Conservation (phyloP, 1,140 invertebrate genomes). For the Trissolcus basalis region DNA sequence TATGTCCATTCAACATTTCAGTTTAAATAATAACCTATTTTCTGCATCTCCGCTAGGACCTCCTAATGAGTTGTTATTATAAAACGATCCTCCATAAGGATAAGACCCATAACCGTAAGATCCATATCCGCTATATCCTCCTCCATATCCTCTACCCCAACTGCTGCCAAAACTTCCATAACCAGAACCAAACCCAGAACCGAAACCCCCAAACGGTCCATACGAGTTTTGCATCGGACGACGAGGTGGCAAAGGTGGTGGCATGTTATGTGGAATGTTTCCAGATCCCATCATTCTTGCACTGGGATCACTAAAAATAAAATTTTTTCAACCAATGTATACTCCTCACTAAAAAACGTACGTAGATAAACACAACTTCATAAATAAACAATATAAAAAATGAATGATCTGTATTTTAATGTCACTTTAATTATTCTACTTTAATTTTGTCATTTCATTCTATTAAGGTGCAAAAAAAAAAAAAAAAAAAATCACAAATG, state of each 20-base stretch:
- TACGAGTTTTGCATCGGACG: conserved; percentile 53
- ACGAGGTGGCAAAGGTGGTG: conserved; percentile 68
- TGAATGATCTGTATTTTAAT: too few relatives aligned
- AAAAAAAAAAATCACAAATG: neutral
- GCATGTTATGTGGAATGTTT: conserved; percentile 27
- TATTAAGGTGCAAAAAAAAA: too few relatives aligned
- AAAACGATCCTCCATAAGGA: conserved; percentile 65
- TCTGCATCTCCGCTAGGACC: conserved; percentile 79
- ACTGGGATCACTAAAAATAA: conserved; percentile 29
- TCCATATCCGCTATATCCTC: conserved; percentile 58
- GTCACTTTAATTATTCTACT: too few relatives aligned
- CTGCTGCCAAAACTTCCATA: conserved; percentile 61
- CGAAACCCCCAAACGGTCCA: conserved; percentile 64
- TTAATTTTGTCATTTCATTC: too few relatives aligned
- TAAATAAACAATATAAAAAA: too few relatives aligned
- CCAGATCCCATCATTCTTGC: conserved; percentile 45
- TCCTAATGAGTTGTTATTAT: conserved; percentile 69
- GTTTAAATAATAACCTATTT: conserved; percentile 77
- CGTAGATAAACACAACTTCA: neutral
- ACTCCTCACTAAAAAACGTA: neutral
- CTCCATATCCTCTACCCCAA: conserved; percentile 57
- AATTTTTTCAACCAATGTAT: too few relatives aligned
- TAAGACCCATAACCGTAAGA: conserved; percentile 64
- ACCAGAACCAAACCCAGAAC: conserved; percentile 37
- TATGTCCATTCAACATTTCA: too few relatives aligned